phyloP scores from a whole-genome alignment of 2,113 vertebrate species.

The Psilopogon haemacephalus region DNA sequence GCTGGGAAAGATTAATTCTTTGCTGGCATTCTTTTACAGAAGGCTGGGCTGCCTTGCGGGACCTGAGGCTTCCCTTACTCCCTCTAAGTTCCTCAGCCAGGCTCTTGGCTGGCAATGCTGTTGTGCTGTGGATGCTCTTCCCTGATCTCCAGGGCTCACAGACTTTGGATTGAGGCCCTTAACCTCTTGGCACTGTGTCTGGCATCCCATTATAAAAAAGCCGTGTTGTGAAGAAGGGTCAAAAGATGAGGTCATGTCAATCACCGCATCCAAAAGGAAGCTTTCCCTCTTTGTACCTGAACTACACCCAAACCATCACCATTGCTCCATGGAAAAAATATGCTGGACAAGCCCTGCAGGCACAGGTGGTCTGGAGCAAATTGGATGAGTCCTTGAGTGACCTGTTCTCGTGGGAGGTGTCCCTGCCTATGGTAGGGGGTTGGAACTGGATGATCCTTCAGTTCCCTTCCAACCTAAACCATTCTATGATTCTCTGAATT shows the following conservation, averaged over 20 bases:
- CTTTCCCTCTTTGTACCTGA: slow-evolving; percentile 41
- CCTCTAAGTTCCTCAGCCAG: accelerated
- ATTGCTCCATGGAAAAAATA: not conserved
- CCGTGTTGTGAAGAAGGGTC: not conserved
- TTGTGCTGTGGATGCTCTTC: not conserved
- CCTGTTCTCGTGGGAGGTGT: no score
- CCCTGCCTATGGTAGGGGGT: no score
- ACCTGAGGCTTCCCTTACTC: accelerated
- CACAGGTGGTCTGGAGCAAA: accelerated
- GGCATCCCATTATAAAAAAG: accelerated
- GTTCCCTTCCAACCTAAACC: no score
- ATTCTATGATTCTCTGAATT: not conserved
- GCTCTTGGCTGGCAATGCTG: accelerated
- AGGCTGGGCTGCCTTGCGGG: not conserved
- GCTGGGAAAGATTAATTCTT: not conserved
- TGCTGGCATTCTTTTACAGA: accelerated
- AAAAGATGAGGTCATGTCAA: not conserved
- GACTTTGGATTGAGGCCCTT: not conserved
- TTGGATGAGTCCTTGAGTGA: no score
- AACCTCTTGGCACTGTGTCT: not conserved
- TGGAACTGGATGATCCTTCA: no score
- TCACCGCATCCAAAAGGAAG: not conserved
- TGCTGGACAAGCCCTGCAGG: not conserved
- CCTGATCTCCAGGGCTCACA: not conserved
- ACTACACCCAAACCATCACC: not conserved